Percentiles rank a stretch among this genome's conserved stretches.
Evolutionary conservation across 2,888 invertebrate species (phyloP).

Genomic region (Eurytoma adleriae): DNA sequence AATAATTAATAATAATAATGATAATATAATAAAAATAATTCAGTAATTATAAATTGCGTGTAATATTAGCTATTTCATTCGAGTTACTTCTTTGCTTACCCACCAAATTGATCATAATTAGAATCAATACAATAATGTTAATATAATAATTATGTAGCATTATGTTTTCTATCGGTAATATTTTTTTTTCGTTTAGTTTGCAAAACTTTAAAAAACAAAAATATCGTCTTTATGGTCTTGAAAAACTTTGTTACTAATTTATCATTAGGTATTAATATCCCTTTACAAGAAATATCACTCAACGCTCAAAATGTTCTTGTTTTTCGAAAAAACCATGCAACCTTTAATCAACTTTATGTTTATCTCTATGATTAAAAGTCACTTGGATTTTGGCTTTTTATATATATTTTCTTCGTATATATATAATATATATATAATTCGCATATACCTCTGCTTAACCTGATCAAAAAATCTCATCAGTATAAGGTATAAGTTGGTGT

Average conservation of each 20-base stretch:
- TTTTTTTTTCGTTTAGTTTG: slow-evolving; percentile 67
- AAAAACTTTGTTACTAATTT: slow-evolving; percentile 68
- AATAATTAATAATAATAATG: slow-evolving; percentile 64
- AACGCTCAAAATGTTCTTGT: slow-evolving; percentile 64
- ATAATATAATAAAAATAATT: slow-evolving; percentile 58
- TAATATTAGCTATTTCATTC: slow-evolving; percentile 71
- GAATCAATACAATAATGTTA: slow-evolving; percentile 68
- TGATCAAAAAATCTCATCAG: slow-evolving; percentile 59
- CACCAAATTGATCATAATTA: slow-evolving; percentile 71
- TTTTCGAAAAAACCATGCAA: slow-evolving; percentile 66
- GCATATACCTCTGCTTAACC: slow-evolving; percentile 60
- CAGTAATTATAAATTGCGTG: slow-evolving; percentile 71
- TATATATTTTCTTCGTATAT: slow-evolving; percentile 64
- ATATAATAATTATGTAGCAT: slow-evolving; percentile 69
- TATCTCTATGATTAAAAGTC: slow-evolving; percentile 67
- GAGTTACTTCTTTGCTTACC: slow-evolving; percentile 62
- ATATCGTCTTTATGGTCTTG: slow-evolving; percentile 71
- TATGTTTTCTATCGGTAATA: slow-evolving; percentile 67
- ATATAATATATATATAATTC: slow-evolving; percentile 62
- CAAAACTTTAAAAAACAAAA: slow-evolving; percentile 72
- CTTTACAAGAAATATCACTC: slow-evolving; percentile 65
- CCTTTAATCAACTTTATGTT: slow-evolving; percentile 63
- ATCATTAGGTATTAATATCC: slow-evolving; percentile 66
- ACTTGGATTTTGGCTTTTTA: slow-evolving; percentile 65
- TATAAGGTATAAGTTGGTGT: slow-evolving; percentile 63